Evolutionary conservation across 2,113 vertebrate genomes (phyloP).

Genomic region (Acrocephalus kingi): DNA sequence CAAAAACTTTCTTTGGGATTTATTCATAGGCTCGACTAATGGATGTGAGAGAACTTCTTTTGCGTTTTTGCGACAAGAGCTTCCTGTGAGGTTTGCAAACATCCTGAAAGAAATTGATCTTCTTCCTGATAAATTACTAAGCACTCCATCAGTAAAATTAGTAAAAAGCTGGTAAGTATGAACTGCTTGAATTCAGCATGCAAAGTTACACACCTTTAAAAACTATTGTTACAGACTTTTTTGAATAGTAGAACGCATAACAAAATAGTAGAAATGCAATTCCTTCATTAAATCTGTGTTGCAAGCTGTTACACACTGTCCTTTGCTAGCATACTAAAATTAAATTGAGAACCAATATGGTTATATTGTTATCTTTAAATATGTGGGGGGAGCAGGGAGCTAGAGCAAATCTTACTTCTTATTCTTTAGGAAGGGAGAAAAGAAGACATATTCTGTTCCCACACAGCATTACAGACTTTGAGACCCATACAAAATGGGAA

Average conservation of each 20-base stretch:
- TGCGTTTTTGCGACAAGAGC: slow-evolving; percentile 91
- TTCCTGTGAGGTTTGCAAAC: slow-evolving; percentile 95
- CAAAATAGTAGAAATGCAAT: neutral
- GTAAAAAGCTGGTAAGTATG: slow-evolving; percentile 91
- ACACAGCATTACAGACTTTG: neutral
- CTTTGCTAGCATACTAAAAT: neutral
- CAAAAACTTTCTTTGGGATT: neutral
- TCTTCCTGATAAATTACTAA: slow-evolving; percentile 87
- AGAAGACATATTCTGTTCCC: neutral
- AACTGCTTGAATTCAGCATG: neutral
- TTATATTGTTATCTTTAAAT: neutral
- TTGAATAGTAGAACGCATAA: neutral
- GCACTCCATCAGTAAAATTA: slow-evolving; percentile 89
- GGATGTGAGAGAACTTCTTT: slow-evolving; percentile 98
- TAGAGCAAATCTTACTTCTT: neutral
- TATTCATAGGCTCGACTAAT: slow-evolving; percentile 86
- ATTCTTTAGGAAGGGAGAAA: neutral
- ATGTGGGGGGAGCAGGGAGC: rapidly evolving
- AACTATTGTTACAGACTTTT: neutral
- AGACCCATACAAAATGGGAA: neutral
- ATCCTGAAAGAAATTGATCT: slow-evolving; percentile 97
- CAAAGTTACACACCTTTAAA: neutral
- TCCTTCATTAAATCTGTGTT: neutral
- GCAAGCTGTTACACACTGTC: neutral
- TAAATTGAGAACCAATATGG: neutral